These are phyloP conservation scores for Ormyrus pomaceus DNA, from an alignment of 2,888 invertebrate species.

Conservation along the genomic window DNA sequence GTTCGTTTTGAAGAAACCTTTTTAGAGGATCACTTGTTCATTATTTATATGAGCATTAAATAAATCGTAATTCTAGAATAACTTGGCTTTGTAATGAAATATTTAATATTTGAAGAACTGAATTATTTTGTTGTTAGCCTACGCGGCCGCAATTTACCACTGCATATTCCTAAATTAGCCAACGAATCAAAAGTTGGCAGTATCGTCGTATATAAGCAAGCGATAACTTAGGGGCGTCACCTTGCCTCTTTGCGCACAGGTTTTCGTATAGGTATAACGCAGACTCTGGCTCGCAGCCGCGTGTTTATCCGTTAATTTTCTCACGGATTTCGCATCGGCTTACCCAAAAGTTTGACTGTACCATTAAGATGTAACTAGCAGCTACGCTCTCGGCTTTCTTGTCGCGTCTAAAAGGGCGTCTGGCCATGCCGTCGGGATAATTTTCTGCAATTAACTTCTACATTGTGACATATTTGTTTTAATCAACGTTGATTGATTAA, in stretches of 20 bases:
- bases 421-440: slow-evolving; percentile 2
- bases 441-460: slow-evolving; percentile 47
- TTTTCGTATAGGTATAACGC: slow-evolving; percentile 3
- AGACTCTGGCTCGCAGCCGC: background rate
- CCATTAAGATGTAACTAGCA: slow-evolving; percentile 34
- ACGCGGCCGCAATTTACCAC: too few relatives aligned
- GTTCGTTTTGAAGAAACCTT: too few relatives aligned
- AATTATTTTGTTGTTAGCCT: too few relatives aligned
- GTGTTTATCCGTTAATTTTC: slow-evolving; percentile 54
- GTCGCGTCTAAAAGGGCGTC: background rate
- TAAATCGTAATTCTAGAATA: too few relatives aligned
- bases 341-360: slow-evolving; percentile 38
- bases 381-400: background rate
- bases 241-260: slow-evolving; percentile 19
- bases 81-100: too few relatives aligned
- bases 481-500: slow-evolving; percentile 54
- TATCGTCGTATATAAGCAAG: background rate
- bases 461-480: slow-evolving; percentile 48
- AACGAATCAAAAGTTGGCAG: slow-evolving; percentile 10
- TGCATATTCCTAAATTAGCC: too few relatives aligned
- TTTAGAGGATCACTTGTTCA: too few relatives aligned
- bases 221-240: slow-evolving; percentile 21
- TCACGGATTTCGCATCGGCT: slow-evolving; percentile 47
- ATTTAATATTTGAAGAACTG: too few relatives aligned
- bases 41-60: too few relatives aligned